These are phyloP conservation scores for Stictonetta naevosa DNA, from an alignment of 2,113 vertebrate species.

Conservation along the genomic window DNA sequence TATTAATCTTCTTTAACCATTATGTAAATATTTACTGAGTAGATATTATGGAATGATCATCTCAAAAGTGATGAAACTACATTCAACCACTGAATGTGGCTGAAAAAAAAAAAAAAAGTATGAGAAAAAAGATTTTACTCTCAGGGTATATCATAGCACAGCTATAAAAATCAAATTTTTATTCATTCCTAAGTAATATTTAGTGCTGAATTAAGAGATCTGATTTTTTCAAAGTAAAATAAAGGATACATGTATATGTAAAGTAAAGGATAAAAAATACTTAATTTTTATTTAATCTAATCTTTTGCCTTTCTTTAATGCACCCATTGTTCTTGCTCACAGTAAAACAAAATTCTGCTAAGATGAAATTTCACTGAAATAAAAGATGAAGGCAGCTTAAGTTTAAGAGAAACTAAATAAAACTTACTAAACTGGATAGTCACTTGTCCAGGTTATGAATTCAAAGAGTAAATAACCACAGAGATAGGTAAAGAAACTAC, in stretches of 20 bases:
- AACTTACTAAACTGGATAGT: not conserved
- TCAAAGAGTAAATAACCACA: not conserved
- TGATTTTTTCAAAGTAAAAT: not conserved
- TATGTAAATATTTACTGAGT: not conserved
- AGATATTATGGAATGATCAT: not conserved
- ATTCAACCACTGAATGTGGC: not conserved
- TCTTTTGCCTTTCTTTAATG: not conserved
- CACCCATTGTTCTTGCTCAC: not conserved
- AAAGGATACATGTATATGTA: not conserved
- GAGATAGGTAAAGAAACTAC: not conserved
- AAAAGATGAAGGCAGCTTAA: not conserved
- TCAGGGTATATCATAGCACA: not conserved
- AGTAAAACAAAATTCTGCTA: not conserved
- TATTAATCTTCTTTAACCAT: not conserved
- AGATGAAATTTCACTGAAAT: not conserved
- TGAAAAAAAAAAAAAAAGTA: not conserved
- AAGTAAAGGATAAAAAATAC: not conserved
- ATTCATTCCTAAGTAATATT: not conserved
- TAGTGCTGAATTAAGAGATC: not conserved
- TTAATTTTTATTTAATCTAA: not conserved
- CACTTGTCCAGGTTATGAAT: not conserved
- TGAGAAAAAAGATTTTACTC: not conserved
- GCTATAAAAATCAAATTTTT: not conserved
- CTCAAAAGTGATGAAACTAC: not conserved
- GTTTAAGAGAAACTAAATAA: not conserved